Percentiles rank a stretch among this genome's conserved stretches.
Conservation (phyloP, 2,797 vertebrate species). For the Gallinago stenura region DNA sequence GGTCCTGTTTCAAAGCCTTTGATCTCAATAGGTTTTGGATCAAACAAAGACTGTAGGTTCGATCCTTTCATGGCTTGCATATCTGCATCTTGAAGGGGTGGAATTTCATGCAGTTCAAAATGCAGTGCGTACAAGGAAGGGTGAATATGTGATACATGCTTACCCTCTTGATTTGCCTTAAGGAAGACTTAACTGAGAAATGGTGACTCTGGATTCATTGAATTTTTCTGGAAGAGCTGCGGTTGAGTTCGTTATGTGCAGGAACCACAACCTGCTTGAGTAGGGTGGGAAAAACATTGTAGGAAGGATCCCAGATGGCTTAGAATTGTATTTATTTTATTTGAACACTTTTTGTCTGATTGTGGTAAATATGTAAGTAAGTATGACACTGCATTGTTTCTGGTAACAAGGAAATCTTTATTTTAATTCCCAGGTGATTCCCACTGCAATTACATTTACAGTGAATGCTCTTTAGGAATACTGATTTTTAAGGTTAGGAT, state of each 20-base stretch:
- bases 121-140: background rate
- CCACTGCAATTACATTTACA: background rate
- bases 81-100: background rate
- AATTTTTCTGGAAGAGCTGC: background rate
- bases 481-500: background rate
- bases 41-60: background rate
- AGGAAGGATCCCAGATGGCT: background rate
- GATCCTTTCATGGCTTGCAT: fast-evolving
- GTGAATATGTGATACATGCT: background rate
- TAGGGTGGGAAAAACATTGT: background rate
- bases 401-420: background rate
- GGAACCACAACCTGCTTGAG: background rate
- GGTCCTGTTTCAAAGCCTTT: constrained; percentile 19
- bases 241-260: background rate
- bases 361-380: background rate
- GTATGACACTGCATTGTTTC: background rate
- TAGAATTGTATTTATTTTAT: background rate
- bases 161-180: background rate
- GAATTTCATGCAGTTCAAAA: background rate
- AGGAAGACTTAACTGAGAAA: background rate
- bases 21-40: constrained; percentile 4
- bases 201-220: background rate
- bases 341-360: background rate
- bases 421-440: background rate
- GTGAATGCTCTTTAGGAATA: background rate